Base-by-base conservation (phyloP, 1,140 invertebrate genomes). In the Acromyrmex heyeri region DNA sequence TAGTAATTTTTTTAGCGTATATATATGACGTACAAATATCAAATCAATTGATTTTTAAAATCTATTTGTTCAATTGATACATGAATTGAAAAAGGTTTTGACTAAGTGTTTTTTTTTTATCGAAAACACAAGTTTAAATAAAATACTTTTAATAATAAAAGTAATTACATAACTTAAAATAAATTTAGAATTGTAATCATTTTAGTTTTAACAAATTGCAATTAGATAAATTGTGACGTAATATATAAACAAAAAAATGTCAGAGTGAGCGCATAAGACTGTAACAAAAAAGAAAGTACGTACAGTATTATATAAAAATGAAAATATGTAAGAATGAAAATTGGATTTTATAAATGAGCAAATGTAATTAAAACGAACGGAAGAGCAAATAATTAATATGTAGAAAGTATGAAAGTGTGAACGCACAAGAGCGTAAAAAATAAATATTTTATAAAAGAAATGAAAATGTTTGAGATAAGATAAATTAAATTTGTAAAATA, bases 381-480 rank as follows among this genome's bases (percentile, higher is more conserved):
- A 21, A 65, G 10, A 44, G n/a, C 0, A 44, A 5, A 67, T 34
- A 7, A 67, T 38, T 21, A 67, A 44, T 67, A 67, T 67, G 3
- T 44, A 67, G 64, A 21, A 67, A 67, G 64, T 21, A 38, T 38
- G n/a, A 65, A 12, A 67, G n/a, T 67, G n/a, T 67, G 34, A 44
- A 30, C 6, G 3, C 5, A 21, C 0, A 8, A 10, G 3, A 44
- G 16, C 18, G 2, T 38, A 65, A 8, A 38, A 38, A 21, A 6
- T 38, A 65, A 12, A 16, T 38, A 65, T 65, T 34, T 34, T 65
- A 65, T 34, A n/a, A 38, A 38, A 65, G 4, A 38, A 24, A 65
- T 65, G 0, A 16, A 62, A 62, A 62, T 62, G 12, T 21, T 64
- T 64, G n/a, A 6, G 18, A 18, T 38, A 65, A 65, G 30, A n/a